Base-by-base conservation (phyloP, 2,113 vertebrate species). In the Gasterosteus nipponicus region DNA sequence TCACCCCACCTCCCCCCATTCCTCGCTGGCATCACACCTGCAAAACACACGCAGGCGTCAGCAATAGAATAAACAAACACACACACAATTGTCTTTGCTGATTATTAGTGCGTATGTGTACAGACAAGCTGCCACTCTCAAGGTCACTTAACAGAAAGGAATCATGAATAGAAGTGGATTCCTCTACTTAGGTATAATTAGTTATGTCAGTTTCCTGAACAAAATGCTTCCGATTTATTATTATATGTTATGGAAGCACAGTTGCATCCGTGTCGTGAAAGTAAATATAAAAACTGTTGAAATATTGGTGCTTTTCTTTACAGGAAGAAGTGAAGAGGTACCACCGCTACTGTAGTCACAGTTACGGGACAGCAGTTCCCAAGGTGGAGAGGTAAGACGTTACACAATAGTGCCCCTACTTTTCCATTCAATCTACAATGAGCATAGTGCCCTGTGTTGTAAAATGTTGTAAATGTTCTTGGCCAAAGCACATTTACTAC, bases 291-390 rank as follows among this genome's bases (percentile, higher is more conserved):
- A 51, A 10, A 14, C 33, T 74, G 35, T 39, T 87, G n/a, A 73
- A 63, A 29, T 75, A 22, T 54, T 51, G 33, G 0, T 78, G 44
- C n/a, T 71, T 76, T 71, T 65, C 7, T 11, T 11, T 39, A 33
- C 77, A 94, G 93, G 93, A 94, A 16, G 91, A 93, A 74, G 89
- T 90, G 31, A 92, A 87, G 73, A 70, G 87, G 57, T 92, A 73
- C 82, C 92, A 92, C 76, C 90, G 90, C 69, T 87, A 87, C 73
- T 93, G 91, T 81, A 92, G 88, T 79, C 92, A 89, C 79, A 86
- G 85, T 1, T 85, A 78, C 69, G 92, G 82, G 9, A 81, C 84
- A 22, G 86, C 73, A 14, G 70, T 62, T 66, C 71, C 81, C 51
- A 91, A 90, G 81, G 67, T 80, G 86, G 91, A 92, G 46, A 89